Evolutionary conservation across 2,888 invertebrate genomes (phyloP), one percentile per base, ranked within the genome.

Genomic region (Lepidochitona cinerea): DNA sequence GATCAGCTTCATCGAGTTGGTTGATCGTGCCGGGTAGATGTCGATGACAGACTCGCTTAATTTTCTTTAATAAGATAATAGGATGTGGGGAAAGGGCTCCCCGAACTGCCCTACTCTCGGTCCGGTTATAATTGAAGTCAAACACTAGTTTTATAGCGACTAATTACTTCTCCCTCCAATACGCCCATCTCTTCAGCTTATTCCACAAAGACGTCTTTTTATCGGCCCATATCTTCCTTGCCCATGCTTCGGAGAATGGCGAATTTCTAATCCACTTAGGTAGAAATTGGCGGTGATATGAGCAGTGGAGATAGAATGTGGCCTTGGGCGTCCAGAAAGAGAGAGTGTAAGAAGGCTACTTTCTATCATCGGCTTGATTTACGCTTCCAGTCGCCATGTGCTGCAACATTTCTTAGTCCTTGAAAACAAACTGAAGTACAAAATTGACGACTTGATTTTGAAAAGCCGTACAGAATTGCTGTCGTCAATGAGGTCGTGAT

Each of bases 81-180:
- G 23, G 23, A 59, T 23, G 23, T 1, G 23, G 59, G 12, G 18
- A 14, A 26, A 32, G 23, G 59, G 32, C 23, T 29, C 59, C 29
- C 23, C 29, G 29, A 9, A 26, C 32, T 59, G 59, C 59, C 26
- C 23, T 29, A 29, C 26, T 14, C 32, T 29, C 29, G 59, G 26
- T 32, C 59, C 26, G 59, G 12, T 14, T 59, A 59, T 59, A 59
- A 59, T 59, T 59, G 59, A 59, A 59, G 59, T 59, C 59, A 59
- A 59, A 59, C 59, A 59, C 59, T 59, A 59, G 59, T 59, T 59
- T 23, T 59, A 59, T 59, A 14, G 29, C 59, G 32, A 29, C 59
- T 59, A 59, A 59, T 59, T 59, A 59, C 32, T 29, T 29, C 23
- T 59, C 59, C 59, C 32, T 59, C 29, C 23, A 59, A 29, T 26